Conservation (phyloP, 2,113 vertebrate species). For the Rhinolophus sinicus region DNA sequence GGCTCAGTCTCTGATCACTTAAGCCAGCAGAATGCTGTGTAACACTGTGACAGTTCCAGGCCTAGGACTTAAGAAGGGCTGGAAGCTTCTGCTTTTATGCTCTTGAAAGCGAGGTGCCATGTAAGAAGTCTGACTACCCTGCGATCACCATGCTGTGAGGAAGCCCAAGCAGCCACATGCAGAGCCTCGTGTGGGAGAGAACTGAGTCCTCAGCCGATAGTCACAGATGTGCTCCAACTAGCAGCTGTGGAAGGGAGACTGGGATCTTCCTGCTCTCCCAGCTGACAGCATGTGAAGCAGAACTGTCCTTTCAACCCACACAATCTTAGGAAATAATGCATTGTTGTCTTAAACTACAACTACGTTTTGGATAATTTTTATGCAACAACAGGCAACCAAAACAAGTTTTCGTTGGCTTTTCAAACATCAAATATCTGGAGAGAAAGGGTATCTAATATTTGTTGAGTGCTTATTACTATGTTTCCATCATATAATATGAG, state of each 20-base stretch:
- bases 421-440: neutral
- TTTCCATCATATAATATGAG: neutral
- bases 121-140: neutral
- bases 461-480: neutral
- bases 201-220: neutral
- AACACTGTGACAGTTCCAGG: neutral
- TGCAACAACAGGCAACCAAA: neutral
- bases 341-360: neutral
- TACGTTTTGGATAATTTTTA: neutral
- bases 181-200: neutral
- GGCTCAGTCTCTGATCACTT: neutral
- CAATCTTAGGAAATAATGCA: neutral
- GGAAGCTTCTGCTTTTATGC: neutral
- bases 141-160: neutral
- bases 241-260: neutral
- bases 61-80: neutral
- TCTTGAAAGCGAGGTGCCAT: neutral
- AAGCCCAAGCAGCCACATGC: neutral
- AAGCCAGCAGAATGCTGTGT: neutral
- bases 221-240: no score
- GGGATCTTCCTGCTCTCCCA: neutral
- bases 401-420: neutral
- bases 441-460: neutral
- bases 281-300: neutral
- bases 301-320: no score